A percentile compares a stretch with the other conserved stretches of the same genome.
phyloP scores from a whole-genome alignment of 2,113 vertebrate genomes.

The Smithornis capensis region DNA sequence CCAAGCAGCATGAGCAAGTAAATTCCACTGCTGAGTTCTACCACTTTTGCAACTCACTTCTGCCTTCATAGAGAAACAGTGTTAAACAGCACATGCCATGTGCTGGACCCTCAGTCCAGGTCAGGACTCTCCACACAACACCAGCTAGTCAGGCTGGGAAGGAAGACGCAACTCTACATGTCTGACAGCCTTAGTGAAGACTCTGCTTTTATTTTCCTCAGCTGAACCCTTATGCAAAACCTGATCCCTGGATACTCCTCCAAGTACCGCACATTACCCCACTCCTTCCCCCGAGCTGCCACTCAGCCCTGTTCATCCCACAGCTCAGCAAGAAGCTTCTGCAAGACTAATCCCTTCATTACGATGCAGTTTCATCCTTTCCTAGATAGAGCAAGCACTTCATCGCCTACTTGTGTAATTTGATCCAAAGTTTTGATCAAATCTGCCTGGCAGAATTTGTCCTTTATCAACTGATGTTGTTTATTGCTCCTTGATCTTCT shows the following conservation, averaged over 20 bases:
- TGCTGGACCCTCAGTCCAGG: background rate
- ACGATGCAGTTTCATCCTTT: background rate
- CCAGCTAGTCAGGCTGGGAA: background rate
- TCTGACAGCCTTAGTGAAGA: background rate
- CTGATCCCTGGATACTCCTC: background rate
- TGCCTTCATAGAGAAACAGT: background rate
- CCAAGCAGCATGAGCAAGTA: background rate
- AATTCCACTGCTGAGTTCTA: background rate
- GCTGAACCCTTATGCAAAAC: background rate
- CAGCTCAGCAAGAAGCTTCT: background rate
- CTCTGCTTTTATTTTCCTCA: background rate
- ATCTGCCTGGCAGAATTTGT: background rate
- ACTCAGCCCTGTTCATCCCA: background rate
- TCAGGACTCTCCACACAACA: background rate
- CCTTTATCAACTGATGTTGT: background rate
- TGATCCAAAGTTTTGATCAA: conserved; percentile 33
- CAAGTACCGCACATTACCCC: background rate
- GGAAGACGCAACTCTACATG: background rate
- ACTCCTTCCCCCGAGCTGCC: background rate
- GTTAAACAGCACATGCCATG: background rate
- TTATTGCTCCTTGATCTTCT: conserved; percentile 41
- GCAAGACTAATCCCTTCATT: background rate
- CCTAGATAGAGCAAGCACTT: background rate
- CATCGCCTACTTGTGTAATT: background rate
- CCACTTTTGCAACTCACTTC: background rate